Percentiles rank a stretch among this genome's conserved stretches.
Conservation (phyloP, 2,113 vertebrate species). For the Pachypanchax playfairii region DNA sequence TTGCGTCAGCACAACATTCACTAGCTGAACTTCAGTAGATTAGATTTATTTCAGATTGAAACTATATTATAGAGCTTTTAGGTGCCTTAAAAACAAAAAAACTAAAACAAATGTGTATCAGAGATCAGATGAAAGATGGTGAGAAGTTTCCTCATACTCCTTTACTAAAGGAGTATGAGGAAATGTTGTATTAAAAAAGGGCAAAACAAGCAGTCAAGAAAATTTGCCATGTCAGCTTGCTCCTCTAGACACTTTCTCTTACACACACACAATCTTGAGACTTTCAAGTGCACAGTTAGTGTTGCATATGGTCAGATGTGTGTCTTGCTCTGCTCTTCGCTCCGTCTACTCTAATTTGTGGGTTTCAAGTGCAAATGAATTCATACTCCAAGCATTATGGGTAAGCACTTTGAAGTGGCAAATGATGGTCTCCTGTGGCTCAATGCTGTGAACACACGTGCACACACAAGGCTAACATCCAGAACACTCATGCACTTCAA, state of each 20-base stretch:
- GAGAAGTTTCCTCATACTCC: conserved; percentile 27
- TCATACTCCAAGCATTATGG: conserved; percentile 64
- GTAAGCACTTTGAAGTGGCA: conserved; percentile 65
- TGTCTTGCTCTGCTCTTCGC: conserved; percentile 2
- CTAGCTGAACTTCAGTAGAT: too few relatives aligned
- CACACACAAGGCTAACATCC: neutral
- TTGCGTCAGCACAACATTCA: too few relatives aligned
- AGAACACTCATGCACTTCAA: neutral
- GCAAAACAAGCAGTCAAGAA: conserved; percentile 50
- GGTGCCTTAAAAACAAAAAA: too few relatives aligned
- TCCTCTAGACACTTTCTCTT: conserved; percentile 10
- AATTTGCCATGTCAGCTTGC: conserved; percentile 48
- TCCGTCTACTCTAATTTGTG: conserved; percentile 16
- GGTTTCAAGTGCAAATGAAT: conserved; percentile 73
- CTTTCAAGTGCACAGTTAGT: conserved; percentile 29
- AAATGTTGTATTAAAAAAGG: conserved; percentile 23
- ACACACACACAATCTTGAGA: conserved; percentile 7
- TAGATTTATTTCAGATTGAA: too few relatives aligned
- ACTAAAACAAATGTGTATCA: neutral
- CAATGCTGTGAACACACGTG: conserved; percentile 12
- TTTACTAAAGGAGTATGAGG: neutral
- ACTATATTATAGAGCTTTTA: too few relatives aligned
- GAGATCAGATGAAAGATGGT: conserved; percentile 4
- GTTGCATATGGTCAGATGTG: conserved; percentile 45
- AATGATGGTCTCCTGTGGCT: conserved; percentile 58